A percentile compares a stretch with the other conserved stretches of the same genome.
Conservation (phyloP, 2,113 vertebrate genomes). For the Forbesichthys agassizii region DNA sequence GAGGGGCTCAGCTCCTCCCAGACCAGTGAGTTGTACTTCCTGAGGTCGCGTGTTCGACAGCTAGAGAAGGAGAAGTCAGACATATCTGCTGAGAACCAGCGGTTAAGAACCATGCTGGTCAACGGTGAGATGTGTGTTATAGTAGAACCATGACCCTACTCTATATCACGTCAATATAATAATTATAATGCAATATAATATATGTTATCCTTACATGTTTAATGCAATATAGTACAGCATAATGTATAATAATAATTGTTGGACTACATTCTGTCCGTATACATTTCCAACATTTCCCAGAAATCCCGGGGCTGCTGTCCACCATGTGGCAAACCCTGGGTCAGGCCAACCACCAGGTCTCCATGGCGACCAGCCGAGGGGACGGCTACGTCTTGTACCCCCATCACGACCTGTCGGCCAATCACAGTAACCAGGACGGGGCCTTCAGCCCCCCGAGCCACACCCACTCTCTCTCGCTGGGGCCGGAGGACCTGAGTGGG, state of each 20-base stretch:
- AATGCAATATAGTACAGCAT: too few species aligned
- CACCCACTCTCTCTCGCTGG: constrained; percentile 19
- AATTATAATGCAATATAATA: too few species aligned
- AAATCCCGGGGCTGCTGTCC: constrained; percentile 62
- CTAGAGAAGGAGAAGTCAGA: constrained; percentile 56
- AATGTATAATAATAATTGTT: too few species aligned
- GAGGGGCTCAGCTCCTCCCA: constrained; percentile 11
- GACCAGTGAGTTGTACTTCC: constrained; percentile 50
- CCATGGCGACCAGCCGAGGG: constrained; percentile 16
- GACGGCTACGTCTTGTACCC: constrained; percentile 1
- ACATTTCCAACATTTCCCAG: constrained; percentile 27
- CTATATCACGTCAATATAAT: too few species aligned
- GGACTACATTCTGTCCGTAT: too few species aligned
- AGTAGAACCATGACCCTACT: background rate
- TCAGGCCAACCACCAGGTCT: constrained; percentile 16
- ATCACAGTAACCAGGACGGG: constrained; percentile 5
- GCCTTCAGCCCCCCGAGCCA: constrained; percentile 28
- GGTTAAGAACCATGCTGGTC: constrained; percentile 57
- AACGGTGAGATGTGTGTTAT: constrained; percentile 42
- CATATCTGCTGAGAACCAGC: constrained; percentile 55
- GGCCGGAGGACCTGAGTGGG: constrained; percentile 30
- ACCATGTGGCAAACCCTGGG: constrained; percentile 64
- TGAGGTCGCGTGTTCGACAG: constrained; percentile 46
- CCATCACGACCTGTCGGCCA: constrained; percentile 3
- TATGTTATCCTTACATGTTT: too few species aligned